Percentiles rank a stretch among this genome's conserved stretches.
These are phyloP conservation scores for Tenualosa ilisha DNA, from an alignment of 2,797 vertebrate genomes.

Conservation along the genomic window DNA sequence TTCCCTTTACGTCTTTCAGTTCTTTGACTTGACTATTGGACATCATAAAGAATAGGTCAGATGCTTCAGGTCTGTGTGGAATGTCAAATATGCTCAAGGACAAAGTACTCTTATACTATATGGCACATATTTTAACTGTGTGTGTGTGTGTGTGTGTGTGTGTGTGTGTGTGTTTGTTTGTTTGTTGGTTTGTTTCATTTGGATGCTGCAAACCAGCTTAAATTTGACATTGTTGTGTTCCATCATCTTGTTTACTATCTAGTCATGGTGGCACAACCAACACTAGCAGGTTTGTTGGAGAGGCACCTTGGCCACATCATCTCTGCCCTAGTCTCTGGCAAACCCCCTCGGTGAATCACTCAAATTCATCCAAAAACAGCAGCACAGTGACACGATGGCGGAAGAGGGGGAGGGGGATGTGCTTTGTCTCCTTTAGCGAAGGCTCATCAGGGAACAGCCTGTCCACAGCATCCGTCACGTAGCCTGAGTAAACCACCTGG, in stretches of 20 bases:
- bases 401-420: slow-evolving; percentile 26
- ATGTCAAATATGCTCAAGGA: background rate
- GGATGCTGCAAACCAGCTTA: background rate
- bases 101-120: background rate
- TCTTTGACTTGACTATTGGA: background rate
- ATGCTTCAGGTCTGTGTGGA: background rate
- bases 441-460: slow-evolving; percentile 35
- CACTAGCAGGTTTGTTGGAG: background rate
- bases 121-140: background rate
- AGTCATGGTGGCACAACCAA: background rate
- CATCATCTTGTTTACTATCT: background rate
- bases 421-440: slow-evolving; percentile 41
- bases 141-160: background rate
- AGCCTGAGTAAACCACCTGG: slow-evolving; percentile 41
- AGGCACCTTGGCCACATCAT: slow-evolving; percentile 16
- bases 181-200: background rate
- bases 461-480: slow-evolving; percentile 37
- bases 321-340: background rate
- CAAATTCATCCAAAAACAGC: background rate
- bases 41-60: background rate
- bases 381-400: slow-evolving; percentile 13
- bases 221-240: background rate
- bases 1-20: background rate
- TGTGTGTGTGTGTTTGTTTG: background rate
- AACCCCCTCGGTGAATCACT: background rate